Evolutionary conservation across 2,113 vertebrate genomes (phyloP), one percentile per base, ranked within the genome.

Genomic region (Phodopus roborovskii): DNA sequence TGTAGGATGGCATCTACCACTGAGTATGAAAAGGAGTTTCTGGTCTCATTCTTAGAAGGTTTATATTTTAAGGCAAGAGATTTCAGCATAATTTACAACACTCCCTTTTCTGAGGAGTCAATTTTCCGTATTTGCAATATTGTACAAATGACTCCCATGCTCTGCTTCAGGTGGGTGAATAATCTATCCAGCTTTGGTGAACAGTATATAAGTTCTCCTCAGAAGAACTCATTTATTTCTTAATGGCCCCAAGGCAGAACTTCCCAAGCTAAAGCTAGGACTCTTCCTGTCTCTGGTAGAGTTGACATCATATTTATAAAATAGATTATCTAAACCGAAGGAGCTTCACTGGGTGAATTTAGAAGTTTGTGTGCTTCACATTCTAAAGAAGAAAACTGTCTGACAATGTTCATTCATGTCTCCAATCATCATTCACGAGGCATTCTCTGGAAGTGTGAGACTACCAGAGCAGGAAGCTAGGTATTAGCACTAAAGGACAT

Each of bases 91-190:
- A 96, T 97, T 97, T 98, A 98, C 96, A 97, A 53, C 10, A 92
- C 88, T 96, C 81, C 92, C 95, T 98, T 98, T 97, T 98, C 97
- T 98, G 97, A 92, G 95, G 94, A 98, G 95, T 98, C 97, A 97
- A 96, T 98, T 98, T 98, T 91, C 97, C 97, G 84, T 91, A 97
- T 96, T 92, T 98, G 98, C 98, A 98, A 98, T 97, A 98, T 98
- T 96, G 93, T 97, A 97, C 95, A 98, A 97, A 97, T 97, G 98
- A 97, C 96, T 97, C 93, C 97, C 94, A 98, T 97, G 97, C n/a
- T 98, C 91, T 96, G 88, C 68, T 62, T 96, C 94, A 92, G 94
- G 95, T 97, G 91, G 97, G 96, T 94, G 87, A 98, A 96, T 98
- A 97, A 98, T 97, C 96, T 97, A 97, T 98, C 97, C 53, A 56